These are phyloP conservation scores for Acanthosepion esculentum DNA, from an alignment of 2,888 invertebrate genomes.

Conservation along the genomic window DNA sequence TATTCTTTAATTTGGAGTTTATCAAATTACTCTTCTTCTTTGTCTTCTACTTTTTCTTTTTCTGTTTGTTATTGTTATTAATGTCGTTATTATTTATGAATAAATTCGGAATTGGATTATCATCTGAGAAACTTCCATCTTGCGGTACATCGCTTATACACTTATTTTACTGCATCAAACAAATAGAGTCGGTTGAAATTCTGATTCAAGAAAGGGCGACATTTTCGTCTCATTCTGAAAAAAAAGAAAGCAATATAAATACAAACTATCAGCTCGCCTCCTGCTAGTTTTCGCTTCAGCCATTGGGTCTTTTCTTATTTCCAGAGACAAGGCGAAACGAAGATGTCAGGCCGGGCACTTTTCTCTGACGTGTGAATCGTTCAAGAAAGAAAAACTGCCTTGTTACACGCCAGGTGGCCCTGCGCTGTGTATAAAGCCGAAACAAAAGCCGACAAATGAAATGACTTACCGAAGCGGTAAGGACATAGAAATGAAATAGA, in stretches of 20 bases:
- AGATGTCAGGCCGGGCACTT: background rate
- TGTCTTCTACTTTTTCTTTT: too few species aligned
- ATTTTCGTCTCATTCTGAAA: background rate
- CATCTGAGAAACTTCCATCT: background rate
- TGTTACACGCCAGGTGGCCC: slow-evolving; percentile 33
- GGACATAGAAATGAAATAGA: background rate
- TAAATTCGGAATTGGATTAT: too few species aligned
- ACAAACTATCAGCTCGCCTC: background rate
- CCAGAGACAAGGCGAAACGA: background rate
- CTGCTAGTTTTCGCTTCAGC: background rate
- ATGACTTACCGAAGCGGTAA: background rate
- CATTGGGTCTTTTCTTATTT: background rate
- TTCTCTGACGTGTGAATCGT: slow-evolving; percentile 3
- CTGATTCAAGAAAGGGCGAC: background rate
- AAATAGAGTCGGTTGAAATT: background rate
- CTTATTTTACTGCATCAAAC: background rate
- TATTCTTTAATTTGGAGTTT: too few species aligned
- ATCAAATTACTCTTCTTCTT: too few species aligned
- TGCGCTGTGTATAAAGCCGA: background rate
- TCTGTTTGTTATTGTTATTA: too few species aligned
- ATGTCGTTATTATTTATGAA: too few species aligned
- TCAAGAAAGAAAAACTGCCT: slow-evolving; percentile 23
- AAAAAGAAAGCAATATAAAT: background rate
- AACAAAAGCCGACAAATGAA: background rate
- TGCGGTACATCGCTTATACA: background rate